These are phyloP conservation scores for Centruroides sculpturatus DNA, from an alignment of 1,140 invertebrate genomes.

Conservation along the genomic window DNA sequence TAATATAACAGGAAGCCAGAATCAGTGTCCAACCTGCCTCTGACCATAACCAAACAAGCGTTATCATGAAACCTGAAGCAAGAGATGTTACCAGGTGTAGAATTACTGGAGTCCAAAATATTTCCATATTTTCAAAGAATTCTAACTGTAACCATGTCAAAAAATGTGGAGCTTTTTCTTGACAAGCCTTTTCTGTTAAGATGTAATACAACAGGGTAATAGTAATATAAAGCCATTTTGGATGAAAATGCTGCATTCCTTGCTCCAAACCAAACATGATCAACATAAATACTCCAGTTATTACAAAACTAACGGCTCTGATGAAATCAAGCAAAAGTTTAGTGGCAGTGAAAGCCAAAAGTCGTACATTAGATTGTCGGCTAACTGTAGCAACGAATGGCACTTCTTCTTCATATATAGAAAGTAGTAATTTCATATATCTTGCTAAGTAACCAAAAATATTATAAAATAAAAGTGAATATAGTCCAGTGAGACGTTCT, in stretches of 20 bases:
- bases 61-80: slow-evolving; percentile 21
- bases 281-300: slow-evolving; percentile 59
- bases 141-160: slow-evolving; percentile 42
- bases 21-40: slow-evolving; percentile 27
- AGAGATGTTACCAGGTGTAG: slow-evolving; percentile 40
- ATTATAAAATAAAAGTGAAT: slow-evolving; percentile 66
- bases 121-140: slow-evolving; percentile 47
- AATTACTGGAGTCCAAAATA: slow-evolving; percentile 46
- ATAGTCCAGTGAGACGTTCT: slow-evolving; percentile 48
- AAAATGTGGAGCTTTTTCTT: slow-evolving; percentile 40
- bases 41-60: slow-evolving; percentile 11
- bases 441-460: slow-evolving; percentile 55
- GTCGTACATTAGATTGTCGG: slow-evolving; percentile 51
- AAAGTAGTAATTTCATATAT: slow-evolving; percentile 39
- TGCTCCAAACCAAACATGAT: slow-evolving; percentile 57
- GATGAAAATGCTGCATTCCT: slow-evolving; percentile 54
- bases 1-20: slow-evolving; percentile 44
- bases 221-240: slow-evolving; percentile 43
- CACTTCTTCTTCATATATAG: slow-evolving; percentile 38
- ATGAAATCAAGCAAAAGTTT: slow-evolving; percentile 68
- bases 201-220: slow-evolving; percentile 53
- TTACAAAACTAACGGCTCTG: slow-evolving; percentile 60
- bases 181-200: slow-evolving; percentile 47
- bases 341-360: slow-evolving; percentile 62
- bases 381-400: slow-evolving; percentile 46